phyloP scores from a whole-genome alignment of 2,888 invertebrate species.

The Temnothorax ravouxi region DNA sequence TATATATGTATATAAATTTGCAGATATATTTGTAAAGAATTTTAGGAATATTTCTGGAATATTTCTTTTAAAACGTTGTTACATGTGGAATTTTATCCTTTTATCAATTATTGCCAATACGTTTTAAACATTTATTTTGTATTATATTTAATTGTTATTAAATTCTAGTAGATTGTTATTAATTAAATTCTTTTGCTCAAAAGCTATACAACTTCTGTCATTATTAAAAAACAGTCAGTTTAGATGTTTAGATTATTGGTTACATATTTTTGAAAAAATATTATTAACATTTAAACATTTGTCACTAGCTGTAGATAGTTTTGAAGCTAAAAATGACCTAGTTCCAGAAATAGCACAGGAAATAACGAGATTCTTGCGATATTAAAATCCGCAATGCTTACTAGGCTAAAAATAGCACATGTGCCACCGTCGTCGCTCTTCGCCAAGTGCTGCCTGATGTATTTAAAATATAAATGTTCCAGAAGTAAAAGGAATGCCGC shows the following conservation, averaged over 20 bases:
- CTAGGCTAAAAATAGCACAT: slow-evolving; percentile 97
- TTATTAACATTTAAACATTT: slow-evolving; percentile 24
- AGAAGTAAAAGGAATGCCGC: slow-evolving; percentile 95
- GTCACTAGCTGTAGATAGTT: background rate
- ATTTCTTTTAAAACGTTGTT: background rate
- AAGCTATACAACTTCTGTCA: background rate
- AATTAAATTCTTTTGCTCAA: background rate
- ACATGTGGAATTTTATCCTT: background rate
- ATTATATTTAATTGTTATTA: slow-evolving; percentile 9
- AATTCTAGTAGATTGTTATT: background rate
- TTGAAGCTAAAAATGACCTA: slow-evolving; percentile 22
- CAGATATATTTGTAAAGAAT: slow-evolving; percentile 1
- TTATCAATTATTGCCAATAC: background rate
- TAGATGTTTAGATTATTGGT: background rate
- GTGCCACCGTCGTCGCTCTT: slow-evolving; percentile 96
- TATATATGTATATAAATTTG: background rate
- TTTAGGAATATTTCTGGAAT: background rate
- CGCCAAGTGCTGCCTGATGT: slow-evolving; percentile 94
- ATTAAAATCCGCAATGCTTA: slow-evolving; percentile 86
- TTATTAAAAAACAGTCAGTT: background rate
- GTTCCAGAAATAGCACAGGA: slow-evolving; percentile 29
- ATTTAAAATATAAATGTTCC: slow-evolving; percentile 98
- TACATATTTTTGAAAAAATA: background rate
- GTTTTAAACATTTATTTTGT: background rate
- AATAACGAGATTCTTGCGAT: slow-evolving; percentile 35